phyloP scores from a whole-genome alignment of 2,113 vertebrate species.

The Thoracochromis brauschi region DNA sequence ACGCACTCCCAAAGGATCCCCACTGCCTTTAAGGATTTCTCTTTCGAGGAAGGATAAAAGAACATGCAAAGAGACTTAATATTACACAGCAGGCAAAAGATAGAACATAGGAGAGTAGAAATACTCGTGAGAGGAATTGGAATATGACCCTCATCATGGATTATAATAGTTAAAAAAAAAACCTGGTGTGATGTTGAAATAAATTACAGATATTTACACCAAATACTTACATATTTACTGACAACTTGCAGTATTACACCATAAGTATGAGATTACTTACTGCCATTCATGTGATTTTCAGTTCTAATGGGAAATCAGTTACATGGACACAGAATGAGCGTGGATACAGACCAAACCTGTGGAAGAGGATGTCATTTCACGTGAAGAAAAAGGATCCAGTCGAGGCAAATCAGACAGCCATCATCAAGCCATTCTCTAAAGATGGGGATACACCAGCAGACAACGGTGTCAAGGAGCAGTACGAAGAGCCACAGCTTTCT shows the following conservation, averaged over 20 bases:
- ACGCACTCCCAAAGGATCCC: conserved; percentile 41
- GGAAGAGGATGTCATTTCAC: conserved; percentile 92
- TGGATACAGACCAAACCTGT: conserved; percentile 85
- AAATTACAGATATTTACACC: not conserved
- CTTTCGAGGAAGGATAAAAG: conserved; percentile 53
- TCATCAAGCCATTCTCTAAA: conserved; percentile 96
- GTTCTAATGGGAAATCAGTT: conserved; percentile 92
- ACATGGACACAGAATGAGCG: conserved; percentile 89
- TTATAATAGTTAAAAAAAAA: not conserved
- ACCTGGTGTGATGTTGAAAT: not conserved
- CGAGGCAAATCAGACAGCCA: conserved; percentile 89
- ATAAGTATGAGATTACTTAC: not conserved
- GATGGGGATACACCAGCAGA: conserved; percentile 68
- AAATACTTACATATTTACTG: not conserved
- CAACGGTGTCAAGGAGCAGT: conserved; percentile 68
- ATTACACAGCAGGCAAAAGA: not conserved
- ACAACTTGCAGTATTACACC: not conserved
- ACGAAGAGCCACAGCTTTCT: conserved; percentile 69
- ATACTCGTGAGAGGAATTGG: not conserved
- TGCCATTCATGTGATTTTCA: conserved; percentile 40
- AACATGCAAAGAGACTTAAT: conserved; percentile 5
- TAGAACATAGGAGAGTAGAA: not conserved
- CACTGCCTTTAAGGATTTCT: conserved; percentile 39
- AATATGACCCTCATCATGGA: not conserved
- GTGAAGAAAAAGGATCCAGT: conserved; percentile 88